Evolutionary conservation across 2,113 vertebrate genomes (phyloP), one percentile per base, ranked within the genome.

Genomic region (Uria aalge): DNA sequence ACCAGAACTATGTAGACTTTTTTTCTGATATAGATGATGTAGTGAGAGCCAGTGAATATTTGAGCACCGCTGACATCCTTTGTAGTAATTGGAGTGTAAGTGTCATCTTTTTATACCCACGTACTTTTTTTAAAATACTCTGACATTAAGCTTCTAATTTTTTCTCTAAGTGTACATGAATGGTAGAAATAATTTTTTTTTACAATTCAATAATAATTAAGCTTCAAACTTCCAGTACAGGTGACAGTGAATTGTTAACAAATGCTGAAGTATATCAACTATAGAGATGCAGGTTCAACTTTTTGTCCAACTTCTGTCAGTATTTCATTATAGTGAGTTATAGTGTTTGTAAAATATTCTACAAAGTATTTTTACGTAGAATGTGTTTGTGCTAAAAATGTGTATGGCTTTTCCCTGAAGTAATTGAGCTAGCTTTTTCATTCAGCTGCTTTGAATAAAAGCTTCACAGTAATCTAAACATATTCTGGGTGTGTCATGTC

Each of bases 1-100:
- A 99, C 80, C 99, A 99, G 97, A 99, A 99, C 98, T 99, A 99
- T 43, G 4, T 99, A 93, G 99, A 99, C 94, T 99, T 99, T 95
- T 99, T 99, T 95, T 95, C 97, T 30, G 98, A 99, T 34, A 76
- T 99, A 94, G 99, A 99, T 64, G 99, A 99, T 77, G 96, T 99
- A 64, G 98, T 98, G 8, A 97, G 98, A 97, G 99, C 99, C 97
- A 99, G 98, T 97, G 98, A 99, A 85, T 99, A 99, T 90, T 86
- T 99, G 75, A 99, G 99, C 83, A 98, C 98, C n/a, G 99, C 99
- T 12, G 99, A 99, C 94, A 97, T 98, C 80, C 98, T 99, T 53
- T 98, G 98, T 38, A 97, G 98, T 60, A 98, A 99, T 22, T 99
- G 99, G 99, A 99, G 90, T 95, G 99, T 99, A 98, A 99, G 99